Base-by-base conservation (phyloP, 1,140 invertebrate genomes). In the Rhagoletis zephyria region DNA sequence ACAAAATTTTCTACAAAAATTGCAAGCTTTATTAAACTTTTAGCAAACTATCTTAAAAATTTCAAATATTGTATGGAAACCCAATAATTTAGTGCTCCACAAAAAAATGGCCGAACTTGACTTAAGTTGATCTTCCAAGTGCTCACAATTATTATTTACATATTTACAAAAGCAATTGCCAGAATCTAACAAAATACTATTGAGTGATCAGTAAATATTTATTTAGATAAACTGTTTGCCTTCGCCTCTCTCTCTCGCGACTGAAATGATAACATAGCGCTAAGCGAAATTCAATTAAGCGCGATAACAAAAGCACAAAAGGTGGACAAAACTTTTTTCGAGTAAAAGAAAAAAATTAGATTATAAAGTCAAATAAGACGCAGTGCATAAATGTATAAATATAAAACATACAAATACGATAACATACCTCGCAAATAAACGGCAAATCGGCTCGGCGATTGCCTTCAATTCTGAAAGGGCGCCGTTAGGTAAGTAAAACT, bases 241-340 rank as follows among this genome's bases (percentile, higher is more conserved):
- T 30, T 30, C 30, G 30, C 30, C 30, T 0, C 30, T 30, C 30
- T 30, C 19, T 56, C 30, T 7, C 48, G 51, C 74, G 6, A 42
- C 40, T 56, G n/a, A 81, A 12, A 5, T 9, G 48, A 81, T 56
- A n/a, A 59, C 74, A 59, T 56, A 81, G 74, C 74, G 56, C 74
- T 51, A 19, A 48, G 74, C 48, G 10, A 81, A 81, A 81, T 81
- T 81, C 74, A 81, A 81, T 81, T 81, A 81, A 56, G 48, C 7
- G 6, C 30, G 74, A 81, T 81, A 81, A 81, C 48, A 56, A 56
- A 56, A 56, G 10, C 30, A 40, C 7, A 30, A 30, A 30, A 30
- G 1, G 30, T 30, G 51, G 51, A 10, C 51, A 7, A 0, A 10
- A 10, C 51, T 56, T 56, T 56, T 56, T 56, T 56, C 0, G 51